These are phyloP conservation scores for Rousettus leschenaultii DNA, from an alignment of 2,113 vertebrate genomes.

Conservation along the genomic window DNA sequence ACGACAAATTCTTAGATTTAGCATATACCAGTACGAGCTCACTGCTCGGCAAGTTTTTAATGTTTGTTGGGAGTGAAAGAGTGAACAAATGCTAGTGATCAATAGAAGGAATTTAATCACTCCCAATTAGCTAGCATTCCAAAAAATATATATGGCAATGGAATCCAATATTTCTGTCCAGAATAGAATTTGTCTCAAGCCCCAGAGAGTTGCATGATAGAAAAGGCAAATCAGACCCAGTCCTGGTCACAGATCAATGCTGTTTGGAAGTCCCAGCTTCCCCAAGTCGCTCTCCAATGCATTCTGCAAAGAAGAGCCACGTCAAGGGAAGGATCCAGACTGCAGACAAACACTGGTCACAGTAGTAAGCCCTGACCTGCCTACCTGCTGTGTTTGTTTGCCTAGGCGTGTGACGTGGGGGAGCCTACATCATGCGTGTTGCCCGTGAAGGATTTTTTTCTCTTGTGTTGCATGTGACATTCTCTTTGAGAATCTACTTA, in stretches of 20 bases:
- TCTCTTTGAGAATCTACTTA: constrained; percentile 91
- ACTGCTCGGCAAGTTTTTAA: neutral
- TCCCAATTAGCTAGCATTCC: neutral
- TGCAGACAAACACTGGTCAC: constrained; percentile 85
- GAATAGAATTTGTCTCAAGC: constrained; percentile 38
- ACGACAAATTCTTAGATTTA: neutral
- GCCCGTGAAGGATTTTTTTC: constrained; percentile 71
- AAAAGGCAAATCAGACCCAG: neutral
- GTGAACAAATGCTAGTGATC: neutral
- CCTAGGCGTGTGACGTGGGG: constrained; percentile 79
- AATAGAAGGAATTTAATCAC: neutral
- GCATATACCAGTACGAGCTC: neutral
- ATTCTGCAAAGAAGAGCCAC: constrained; percentile 32
- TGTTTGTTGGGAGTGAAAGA: neutral
- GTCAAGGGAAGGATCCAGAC: constrained; percentile 84
- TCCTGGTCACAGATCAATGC: neutral
- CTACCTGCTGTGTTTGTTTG: constrained; percentile 78
- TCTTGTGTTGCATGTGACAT: constrained; percentile 84
- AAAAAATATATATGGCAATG: neutral
- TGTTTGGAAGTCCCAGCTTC: neutral
- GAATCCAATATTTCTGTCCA: neutral
- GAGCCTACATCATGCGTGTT: constrained; percentile 79
- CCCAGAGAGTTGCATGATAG: neutral
- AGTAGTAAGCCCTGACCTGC: constrained; percentile 86
- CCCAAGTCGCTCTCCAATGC: neutral